These are phyloP conservation scores for Caenorhabditis tropicalis DNA, from an alignment of 1,140 invertebrate genomes.

Conservation along the genomic window DNA sequence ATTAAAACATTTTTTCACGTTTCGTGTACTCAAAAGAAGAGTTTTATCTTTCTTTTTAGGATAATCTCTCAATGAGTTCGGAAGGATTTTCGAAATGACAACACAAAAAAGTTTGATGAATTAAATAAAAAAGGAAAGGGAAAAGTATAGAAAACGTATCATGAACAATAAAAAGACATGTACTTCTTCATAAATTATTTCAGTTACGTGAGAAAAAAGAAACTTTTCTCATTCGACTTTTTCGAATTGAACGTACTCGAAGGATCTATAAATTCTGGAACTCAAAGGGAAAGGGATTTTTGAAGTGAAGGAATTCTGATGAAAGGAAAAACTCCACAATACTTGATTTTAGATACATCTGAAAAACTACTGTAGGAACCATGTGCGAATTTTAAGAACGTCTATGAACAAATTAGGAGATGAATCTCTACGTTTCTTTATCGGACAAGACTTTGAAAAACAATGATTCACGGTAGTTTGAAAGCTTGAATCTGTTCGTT, in stretches of 20 bases:
- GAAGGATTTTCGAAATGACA: neutral
- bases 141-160: neutral
- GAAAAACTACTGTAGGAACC: too few species aligned
- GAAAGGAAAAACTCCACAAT: too few species aligned
- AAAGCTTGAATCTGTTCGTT: too few species aligned
- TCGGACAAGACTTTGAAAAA: too few species aligned
- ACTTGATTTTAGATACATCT: too few species aligned
- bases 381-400: too few species aligned
- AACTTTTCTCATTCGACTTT: neutral
- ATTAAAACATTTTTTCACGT: slow-evolving; percentile 19
- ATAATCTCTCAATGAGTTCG: neutral
- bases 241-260: neutral
- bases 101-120: too few species aligned
- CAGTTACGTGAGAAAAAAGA: neutral
- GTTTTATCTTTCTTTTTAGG: neutral
- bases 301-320: too few species aligned
- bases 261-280: neutral
- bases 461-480: too few species aligned
- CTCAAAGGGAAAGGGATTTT: too few species aligned
- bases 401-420: too few species aligned
- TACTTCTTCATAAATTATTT: slow-evolving; percentile 17
- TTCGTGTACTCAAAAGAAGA: neutral
- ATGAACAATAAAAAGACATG: neutral
- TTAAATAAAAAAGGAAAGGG: neutral
- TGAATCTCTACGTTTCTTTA: too few species aligned